Evolutionary conservation across 2,888 invertebrate genomes (phyloP), one percentile per base, ranked within the genome.

Genomic region (Amorpha juglandis): DNA sequence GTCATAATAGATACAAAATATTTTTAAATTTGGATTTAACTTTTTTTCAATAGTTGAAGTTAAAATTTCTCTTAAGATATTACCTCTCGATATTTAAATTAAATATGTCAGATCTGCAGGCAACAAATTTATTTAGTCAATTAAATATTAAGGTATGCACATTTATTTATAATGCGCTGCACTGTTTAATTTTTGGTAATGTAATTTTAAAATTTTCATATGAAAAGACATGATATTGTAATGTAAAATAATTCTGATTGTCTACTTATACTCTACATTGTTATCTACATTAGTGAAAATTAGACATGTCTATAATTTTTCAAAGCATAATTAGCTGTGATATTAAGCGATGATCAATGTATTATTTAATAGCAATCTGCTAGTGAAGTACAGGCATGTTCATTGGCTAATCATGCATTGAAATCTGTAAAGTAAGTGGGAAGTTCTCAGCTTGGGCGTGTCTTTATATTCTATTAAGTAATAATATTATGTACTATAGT

Each of bases 41-140:
- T 91, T 92, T 91, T 92, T 92, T 92, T 92, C 92, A 91, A 92
- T 92, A 91, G 92, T 92, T 92, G 88, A 91, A 91, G 88, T 91
- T 91, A 89, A 93, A 90, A 88, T 91, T 92, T 92, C 91, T 92
- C 92, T 92, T 92, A 92, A 92, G 92, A 92, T 92, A 92, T 93
- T 92, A 92, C 91, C 91, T 92, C 92, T 93, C 91, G 92, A 93
- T 93, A 93, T 93, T 93, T 93, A 91, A 91, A 79, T 71, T 71
- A 75, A 90, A 86, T 90, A 89, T 90, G 86, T 92, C 92, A 93
- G 92, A 92, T 94, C 93, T 93, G 94, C 93, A 92, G 93, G 93
- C 93, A 92, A 93, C 93, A 93, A 93, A 93, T 94, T 93, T 93
- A 90, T 94, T 93, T 94, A 94, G 94, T 94, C 94, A 94, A 94